Evolutionary conservation across 2,888 invertebrate species (phyloP).

Genomic region (Xylota sylvarum): DNA sequence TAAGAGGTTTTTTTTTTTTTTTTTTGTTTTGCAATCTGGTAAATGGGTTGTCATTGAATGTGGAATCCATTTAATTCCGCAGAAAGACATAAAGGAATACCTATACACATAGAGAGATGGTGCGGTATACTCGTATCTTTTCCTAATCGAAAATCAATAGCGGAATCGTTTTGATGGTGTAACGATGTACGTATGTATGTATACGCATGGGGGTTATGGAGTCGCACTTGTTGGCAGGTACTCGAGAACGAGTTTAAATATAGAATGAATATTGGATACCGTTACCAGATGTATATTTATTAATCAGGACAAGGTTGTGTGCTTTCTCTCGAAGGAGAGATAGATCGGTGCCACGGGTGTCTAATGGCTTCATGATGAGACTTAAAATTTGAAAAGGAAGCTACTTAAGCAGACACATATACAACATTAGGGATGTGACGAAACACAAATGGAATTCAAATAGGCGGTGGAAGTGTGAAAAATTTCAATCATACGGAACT

Average conservation of each 20-base stretch:
- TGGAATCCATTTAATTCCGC: slow-evolving; percentile 7
- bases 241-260: neutral
- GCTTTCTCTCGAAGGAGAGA: no score
- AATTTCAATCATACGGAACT: no score
- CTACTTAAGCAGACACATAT: no score
- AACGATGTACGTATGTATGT: neutral
- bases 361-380: no score
- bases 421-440: no score
- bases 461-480: no score
- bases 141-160: slow-evolving; percentile 30
- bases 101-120: neutral
- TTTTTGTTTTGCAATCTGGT: slow-evolving; percentile 6
- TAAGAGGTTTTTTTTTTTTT: neutral
- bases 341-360: no score
- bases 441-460: no score
- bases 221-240: slow-evolving; percentile 4
- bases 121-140: neutral
- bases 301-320: no score
- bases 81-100: neutral
- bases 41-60: slow-evolving; percentile 14
- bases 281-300: no score
- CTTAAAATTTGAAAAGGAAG: no score
- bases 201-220: neutral
- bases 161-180: neutral
- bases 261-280: neutral